Evolutionary conservation across 2,888 invertebrate genomes (phyloP).

Genomic region (Chironomus riparius): DNA sequence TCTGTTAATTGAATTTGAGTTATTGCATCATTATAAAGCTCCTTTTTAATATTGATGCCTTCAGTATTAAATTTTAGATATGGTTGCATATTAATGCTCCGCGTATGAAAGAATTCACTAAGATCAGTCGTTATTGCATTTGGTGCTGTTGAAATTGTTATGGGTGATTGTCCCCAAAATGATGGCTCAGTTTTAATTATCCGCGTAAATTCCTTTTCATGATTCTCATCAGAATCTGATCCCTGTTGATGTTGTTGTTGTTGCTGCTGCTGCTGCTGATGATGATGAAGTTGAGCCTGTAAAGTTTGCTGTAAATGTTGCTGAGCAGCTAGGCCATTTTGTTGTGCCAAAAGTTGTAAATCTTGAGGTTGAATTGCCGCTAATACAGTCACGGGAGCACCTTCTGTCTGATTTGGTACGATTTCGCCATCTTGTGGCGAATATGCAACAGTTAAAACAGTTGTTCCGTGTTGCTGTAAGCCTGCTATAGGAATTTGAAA

Average conservation of each 20-base stretch:
- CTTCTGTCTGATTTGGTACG: slow-evolving; percentile 47
- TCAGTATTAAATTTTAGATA: slow-evolving; percentile 56
- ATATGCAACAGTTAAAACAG: slow-evolving; percentile 67
- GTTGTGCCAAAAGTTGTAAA: slow-evolving; percentile 50
- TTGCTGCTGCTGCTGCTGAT: slow-evolving; percentile 39
- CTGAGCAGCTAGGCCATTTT: slow-evolving; percentile 35
- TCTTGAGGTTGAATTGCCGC: slow-evolving; percentile 61
- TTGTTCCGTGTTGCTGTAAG: slow-evolving; percentile 59
- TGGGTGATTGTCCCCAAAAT: slow-evolving; percentile 36
- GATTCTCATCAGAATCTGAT: slow-evolving; percentile 20
- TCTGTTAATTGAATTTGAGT: slow-evolving; percentile 27
- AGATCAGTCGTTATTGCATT: slow-evolving; percentile 39
- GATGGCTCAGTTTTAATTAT: slow-evolving; percentile 39
- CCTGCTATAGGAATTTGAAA: slow-evolving; percentile 63
- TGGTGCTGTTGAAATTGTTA: slow-evolving; percentile 37
- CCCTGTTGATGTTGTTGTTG: slow-evolving; percentile 37
- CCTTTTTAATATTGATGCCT: slow-evolving; percentile 34
- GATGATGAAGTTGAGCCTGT: slow-evolving; percentile 39
- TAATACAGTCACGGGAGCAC: slow-evolving; percentile 51
- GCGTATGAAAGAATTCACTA: slow-evolving; percentile 46
- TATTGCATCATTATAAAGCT: slow-evolving; percentile 12
- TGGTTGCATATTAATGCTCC: slow-evolving; percentile 52
- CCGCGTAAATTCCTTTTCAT: slow-evolving; percentile 26
- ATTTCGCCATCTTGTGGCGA: slow-evolving; percentile 54
- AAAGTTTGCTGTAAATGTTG: slow-evolving; percentile 36